Evolutionary conservation across 2,113 vertebrate species (phyloP).

Genomic region (Stigmatopora nigra): DNA sequence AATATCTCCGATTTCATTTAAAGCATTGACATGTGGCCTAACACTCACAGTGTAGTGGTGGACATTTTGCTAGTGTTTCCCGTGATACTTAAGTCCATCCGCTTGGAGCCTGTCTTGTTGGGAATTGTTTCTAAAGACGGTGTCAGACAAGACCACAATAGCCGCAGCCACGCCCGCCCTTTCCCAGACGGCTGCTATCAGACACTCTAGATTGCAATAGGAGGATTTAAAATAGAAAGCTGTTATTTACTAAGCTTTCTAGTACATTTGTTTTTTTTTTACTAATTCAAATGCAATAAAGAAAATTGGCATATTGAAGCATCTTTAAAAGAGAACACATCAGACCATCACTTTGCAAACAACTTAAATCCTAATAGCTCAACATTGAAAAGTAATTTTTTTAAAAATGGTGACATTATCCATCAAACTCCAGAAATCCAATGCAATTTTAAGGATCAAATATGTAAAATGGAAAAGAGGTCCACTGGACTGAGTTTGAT

Average conservation of each 20-base stretch:
- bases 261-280: slow-evolving; percentile 60
- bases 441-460: too few relatives aligned
- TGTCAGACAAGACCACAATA: slow-evolving; percentile 67
- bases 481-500: too few relatives aligned
- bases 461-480: too few relatives aligned
- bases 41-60: slow-evolving; percentile 54
- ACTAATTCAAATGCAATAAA: not conserved
- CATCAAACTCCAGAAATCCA: too few relatives aligned
- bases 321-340: not conserved
- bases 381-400: not conserved
- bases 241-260: slow-evolving; percentile 37
- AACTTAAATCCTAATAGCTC: not conserved
- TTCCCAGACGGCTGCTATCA: slow-evolving; percentile 70
- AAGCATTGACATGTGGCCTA: slow-evolving; percentile 42
- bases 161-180: slow-evolving; percentile 58
- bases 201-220: slow-evolving; percentile 69
- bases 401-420: too few relatives aligned
- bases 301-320: not conserved
- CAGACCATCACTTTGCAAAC: not conserved
- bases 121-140: slow-evolving; percentile 68
- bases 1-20: slow-evolving; percentile 49
- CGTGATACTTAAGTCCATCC: slow-evolving; percentile 52
- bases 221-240: slow-evolving; percentile 64
- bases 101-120: slow-evolving; percentile 59
- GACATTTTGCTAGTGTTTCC: slow-evolving; percentile 58